Conservation (phyloP, 2,113 vertebrate genomes). For the Macquaria ambigua region DNA sequence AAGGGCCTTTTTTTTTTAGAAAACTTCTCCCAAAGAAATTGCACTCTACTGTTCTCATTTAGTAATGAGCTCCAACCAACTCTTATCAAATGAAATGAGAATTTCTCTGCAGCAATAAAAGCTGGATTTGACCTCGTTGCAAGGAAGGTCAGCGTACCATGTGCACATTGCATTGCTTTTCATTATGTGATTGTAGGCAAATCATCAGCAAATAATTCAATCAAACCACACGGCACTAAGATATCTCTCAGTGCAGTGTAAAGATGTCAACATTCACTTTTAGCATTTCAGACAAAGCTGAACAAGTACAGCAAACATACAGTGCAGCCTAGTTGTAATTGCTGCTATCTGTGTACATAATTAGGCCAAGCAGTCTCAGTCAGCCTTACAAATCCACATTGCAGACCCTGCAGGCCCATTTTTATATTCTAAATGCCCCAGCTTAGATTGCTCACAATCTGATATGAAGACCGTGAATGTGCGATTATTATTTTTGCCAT, state of each 20-base stretch:
- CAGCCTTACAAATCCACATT: slow-evolving; percentile 20
- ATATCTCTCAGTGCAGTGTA: background rate
- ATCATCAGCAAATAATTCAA: too few species aligned
- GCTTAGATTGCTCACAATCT: background rate
- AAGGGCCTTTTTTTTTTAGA: background rate
- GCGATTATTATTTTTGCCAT: background rate
- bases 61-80: slow-evolving; percentile 21
- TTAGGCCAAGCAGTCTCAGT: slow-evolving; percentile 16
- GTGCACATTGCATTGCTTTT: slow-evolving; percentile 1
- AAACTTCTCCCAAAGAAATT: background rate
- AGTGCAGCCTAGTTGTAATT: background rate
- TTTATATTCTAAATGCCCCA: slow-evolving; percentile 24
- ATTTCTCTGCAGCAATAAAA: slow-evolving; percentile 27
- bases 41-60: slow-evolving; percentile 14
- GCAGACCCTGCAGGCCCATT: background rate
- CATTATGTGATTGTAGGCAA: background rate
- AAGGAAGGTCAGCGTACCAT: background rate
- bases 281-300: background rate
- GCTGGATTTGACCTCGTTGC: slow-evolving; percentile 24
- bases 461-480: background rate
- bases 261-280: background rate
- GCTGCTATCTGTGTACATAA: background rate
- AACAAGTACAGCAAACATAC: background rate
- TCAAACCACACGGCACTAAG: background rate
- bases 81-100: slow-evolving; percentile 39